Evolutionary conservation across 1,140 invertebrate genomes (phyloP).

Genomic region (Arion vulgaris): DNA sequence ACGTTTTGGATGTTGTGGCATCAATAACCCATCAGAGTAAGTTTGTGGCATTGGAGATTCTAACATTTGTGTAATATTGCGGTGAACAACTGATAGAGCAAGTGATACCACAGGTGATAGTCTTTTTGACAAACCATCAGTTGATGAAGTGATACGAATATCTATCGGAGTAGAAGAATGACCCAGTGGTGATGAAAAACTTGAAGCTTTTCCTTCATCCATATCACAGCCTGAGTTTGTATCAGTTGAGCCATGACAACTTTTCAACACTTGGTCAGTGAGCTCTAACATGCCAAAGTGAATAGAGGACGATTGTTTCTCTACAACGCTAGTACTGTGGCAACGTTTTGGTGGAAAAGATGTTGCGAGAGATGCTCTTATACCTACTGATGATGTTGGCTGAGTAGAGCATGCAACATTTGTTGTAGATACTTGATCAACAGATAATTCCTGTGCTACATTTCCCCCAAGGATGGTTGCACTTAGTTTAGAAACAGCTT

Average conservation of each 20-base stretch:
- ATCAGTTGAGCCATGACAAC: not conserved
- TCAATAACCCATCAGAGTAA: not conserved
- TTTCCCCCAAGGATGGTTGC: not conserved
- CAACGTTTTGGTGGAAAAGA: conserved; percentile 3
- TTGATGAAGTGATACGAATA: not conserved
- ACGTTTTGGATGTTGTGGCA: conserved; percentile 15
- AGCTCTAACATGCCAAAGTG: not conserved
- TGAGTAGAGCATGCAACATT: not conserved
- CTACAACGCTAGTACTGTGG: conserved; percentile 21
- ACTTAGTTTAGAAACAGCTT: not conserved
- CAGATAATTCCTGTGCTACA: not conserved
- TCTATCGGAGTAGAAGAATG: not conserved
- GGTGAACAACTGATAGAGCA: not conserved
- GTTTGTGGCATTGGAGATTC: not conserved
- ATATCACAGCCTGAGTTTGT: conserved; percentile 1
- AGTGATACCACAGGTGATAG: too few relatives aligned
- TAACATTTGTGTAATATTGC: not conserved
- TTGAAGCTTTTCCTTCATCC: not conserved
- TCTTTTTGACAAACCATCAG: not conserved
- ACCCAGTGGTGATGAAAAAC: not conserved
- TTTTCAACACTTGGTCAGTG: not conserved
- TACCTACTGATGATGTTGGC: not conserved
- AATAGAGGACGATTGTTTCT: conserved; percentile 1
- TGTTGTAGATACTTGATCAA: too few relatives aligned
- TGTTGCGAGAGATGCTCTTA: not conserved